Base-by-base conservation (phyloP, 2,888 invertebrate species). In the Cabera pusaria region DNA sequence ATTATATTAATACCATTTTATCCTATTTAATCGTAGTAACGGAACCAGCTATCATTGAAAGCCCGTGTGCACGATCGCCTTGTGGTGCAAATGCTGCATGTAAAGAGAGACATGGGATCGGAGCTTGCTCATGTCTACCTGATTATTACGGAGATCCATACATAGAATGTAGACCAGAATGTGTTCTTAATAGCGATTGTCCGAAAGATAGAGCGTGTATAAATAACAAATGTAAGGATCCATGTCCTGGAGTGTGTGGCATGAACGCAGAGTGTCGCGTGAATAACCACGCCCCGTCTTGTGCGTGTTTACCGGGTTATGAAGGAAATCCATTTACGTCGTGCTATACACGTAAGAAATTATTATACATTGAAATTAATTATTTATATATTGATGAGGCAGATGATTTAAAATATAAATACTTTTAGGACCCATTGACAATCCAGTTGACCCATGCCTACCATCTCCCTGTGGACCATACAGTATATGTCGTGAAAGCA, bases 71-170 rank as follows among this genome's bases (percentile, higher is more conserved):
- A 68, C 94, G 94, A 51, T 94, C 95, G 35, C 96, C 97, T 22
- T 97, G 97, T 76, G 97, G 97, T 40, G 91, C 93, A 16, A 97
- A 97, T 73, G 96, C 97, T 29, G 80, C 95, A 54, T 97, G 97
- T 79, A 94, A 93, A 77, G 95, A 95, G 82, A 91, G 93, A 61
- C 92, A 94, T 64, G 94, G 94, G 55, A 93, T 93, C 37, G 96
- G 96, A 25, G 95, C 96, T 45, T 97, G 96, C 75, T 90, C 92
- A 47, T 97, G 96, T 81, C 84, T 95, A 49, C 91, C 93, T 39
- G 95, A 95, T 62, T 96, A 95, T 75, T 94, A 93, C 61, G 96
- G 97, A 31, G 96, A 96, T 85, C 96, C 96, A 1, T 96, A 96
- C 63, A 87, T 93, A 22, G 94, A 95, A 64, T 97, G 97, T 74